phyloP scores from a whole-genome alignment of 2,888 invertebrate genomes.

The Chymomyza procnemis region DNA sequence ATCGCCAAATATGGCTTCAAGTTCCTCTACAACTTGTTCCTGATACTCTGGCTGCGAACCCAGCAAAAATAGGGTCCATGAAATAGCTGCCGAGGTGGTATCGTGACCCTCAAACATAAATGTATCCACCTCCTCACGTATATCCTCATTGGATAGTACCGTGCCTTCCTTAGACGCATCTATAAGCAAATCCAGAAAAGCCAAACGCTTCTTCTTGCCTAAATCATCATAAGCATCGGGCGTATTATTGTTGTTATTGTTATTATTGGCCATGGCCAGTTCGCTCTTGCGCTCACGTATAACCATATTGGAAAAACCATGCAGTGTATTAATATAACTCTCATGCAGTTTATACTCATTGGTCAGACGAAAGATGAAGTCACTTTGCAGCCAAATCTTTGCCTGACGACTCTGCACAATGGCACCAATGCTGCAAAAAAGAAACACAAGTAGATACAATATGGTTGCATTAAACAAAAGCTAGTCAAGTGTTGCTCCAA shows the following conservation, averaged over 20 bases:
- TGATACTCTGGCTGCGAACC: slow-evolving; percentile 78
- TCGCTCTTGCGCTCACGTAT: slow-evolving; percentile 79
- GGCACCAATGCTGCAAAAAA: slow-evolving; percentile 78
- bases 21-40: slow-evolving; percentile 79
- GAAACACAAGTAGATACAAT: slow-evolving; percentile 27
- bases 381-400: slow-evolving; percentile 82
- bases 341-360: slow-evolving; percentile 81
- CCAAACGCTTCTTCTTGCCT: slow-evolving; percentile 80
- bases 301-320: slow-evolving; percentile 79
- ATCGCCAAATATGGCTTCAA: slow-evolving; percentile 79
- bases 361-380: slow-evolving; percentile 82
- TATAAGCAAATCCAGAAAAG: slow-evolving; percentile 81
- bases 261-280: slow-evolving; percentile 64
- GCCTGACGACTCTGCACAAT: slow-evolving; percentile 80
- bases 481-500: slow-evolving; percentile 60
- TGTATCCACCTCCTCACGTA: slow-evolving; percentile 83
- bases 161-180: slow-evolving; percentile 80
- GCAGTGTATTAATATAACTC: slow-evolving; percentile 78
- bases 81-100: slow-evolving; percentile 79
- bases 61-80: slow-evolving; percentile 78
- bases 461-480: slow-evolving; percentile 70
- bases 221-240: slow-evolving; percentile 73
- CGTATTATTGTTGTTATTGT: slow-evolving; percentile 66
- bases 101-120: slow-evolving; percentile 83
- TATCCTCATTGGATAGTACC: slow-evolving; percentile 78